phyloP scores from a whole-genome alignment of 2,797 vertebrate species.

The Oreortyx pictus region DNA sequence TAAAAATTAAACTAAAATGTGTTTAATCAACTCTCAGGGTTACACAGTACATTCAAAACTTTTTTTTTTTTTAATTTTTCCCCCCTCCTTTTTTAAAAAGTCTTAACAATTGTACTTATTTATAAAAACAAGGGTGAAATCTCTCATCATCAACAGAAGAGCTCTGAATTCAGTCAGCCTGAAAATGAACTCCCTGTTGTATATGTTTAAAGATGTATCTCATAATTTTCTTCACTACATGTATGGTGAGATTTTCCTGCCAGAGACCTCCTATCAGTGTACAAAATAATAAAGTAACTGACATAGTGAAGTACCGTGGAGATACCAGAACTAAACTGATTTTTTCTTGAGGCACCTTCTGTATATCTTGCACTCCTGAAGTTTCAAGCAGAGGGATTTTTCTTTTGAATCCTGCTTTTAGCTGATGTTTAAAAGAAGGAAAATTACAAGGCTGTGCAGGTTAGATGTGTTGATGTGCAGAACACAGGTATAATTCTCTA shows the following conservation, averaged over 20 bases:
- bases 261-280: background rate
- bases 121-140: background rate
- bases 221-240: background rate
- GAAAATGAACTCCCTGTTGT: background rate
- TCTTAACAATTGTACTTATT: background rate
- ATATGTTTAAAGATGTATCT: background rate
- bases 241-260: conserved; percentile 9
- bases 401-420: background rate
- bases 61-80: background rate
- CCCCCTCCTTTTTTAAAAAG: background rate
- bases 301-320: background rate
- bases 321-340: background rate
- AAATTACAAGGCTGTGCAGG: background rate
- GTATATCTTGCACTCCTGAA: background rate
- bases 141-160: background rate
- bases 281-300: background rate
- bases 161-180: background rate
- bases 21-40: background rate
- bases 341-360: background rate
- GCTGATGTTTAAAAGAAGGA: background rate
- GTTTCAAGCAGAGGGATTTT: background rate
- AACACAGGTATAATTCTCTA: background rate
- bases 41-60: background rate
- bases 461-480: background rate
- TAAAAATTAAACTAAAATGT: background rate